These are phyloP conservation scores for Drosophila infuscata DNA, from an alignment of 2,888 invertebrate species.

Conservation along the genomic window DNA sequence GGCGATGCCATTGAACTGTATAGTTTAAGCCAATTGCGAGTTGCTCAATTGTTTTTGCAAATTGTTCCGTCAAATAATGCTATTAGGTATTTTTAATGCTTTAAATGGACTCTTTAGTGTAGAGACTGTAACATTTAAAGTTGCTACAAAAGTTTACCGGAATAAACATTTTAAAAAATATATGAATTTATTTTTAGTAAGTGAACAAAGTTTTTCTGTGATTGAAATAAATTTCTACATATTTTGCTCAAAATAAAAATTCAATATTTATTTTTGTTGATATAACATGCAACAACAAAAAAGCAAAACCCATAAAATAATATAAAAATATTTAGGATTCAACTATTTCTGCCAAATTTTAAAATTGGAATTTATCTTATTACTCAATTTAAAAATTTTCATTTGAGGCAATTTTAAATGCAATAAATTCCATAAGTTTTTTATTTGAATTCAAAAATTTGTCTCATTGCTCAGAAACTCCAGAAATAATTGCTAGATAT, in stretches of 20 bases:
- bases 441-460: neutral
- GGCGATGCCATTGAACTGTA: constrained; percentile 24
- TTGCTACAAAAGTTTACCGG: neutral
- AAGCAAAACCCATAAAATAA: neutral
- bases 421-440: neutral
- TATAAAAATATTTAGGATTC: neutral
- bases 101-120: neutral
- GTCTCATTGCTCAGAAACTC: neutral
- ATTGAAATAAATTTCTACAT: neutral
- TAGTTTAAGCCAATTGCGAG: neutral
- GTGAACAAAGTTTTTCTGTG: neutral
- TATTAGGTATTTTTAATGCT: too few relatives aligned
- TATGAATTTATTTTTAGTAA: neutral
- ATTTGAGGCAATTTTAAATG: neutral
- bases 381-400: neutral
- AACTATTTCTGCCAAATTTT: neutral
- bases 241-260: neutral
- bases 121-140: neutral
- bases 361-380: neutral
- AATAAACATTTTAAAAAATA: neutral
- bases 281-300: neutral
- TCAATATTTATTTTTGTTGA: neutral
- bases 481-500: neutral
- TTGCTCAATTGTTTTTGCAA: neutral
- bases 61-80: neutral